These are phyloP conservation scores for Asobara japonica DNA, from an alignment of 1,140 invertebrate species.

Conservation along the genomic window DNA sequence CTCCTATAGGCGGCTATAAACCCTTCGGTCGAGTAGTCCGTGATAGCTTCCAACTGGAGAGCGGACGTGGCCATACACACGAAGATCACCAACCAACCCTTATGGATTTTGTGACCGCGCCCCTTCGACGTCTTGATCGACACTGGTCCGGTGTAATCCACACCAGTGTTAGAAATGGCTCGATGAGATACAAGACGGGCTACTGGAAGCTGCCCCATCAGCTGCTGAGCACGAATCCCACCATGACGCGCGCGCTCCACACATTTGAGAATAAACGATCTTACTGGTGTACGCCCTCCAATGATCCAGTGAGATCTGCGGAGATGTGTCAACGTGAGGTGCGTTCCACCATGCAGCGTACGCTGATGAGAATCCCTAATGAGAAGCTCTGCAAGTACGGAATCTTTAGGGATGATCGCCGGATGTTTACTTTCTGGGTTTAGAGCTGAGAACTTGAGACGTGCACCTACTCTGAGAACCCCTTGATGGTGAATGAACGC, in stretches of 20 bases:
- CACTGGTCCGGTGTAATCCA: conserved; percentile 46
- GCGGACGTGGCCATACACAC: background rate
- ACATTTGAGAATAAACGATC: too few species aligned
- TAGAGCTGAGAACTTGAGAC: conserved; percentile 40
- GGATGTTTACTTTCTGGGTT: conserved; percentile 40
- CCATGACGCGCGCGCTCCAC: too few species aligned
- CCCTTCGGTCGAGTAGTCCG: too few species aligned
- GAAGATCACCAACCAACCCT: conserved; percentile 41
- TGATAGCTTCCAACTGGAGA: too few species aligned
- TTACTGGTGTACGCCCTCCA: too few species aligned
- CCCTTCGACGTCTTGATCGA: conserved; percentile 39
- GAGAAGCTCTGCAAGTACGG: conserved; percentile 38
- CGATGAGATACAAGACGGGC: conserved; percentile 23
- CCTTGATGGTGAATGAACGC: conserved; percentile 36
- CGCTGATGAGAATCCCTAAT: conserved; percentile 38
- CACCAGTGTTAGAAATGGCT: conserved; percentile 34
- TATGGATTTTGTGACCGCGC: conserved; percentile 35
- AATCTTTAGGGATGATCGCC: conserved; percentile 39
- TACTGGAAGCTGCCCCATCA: conserved; percentile 51
- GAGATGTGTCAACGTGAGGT: too few species aligned
- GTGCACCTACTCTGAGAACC: conserved; percentile 37
- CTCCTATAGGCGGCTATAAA: too few species aligned
- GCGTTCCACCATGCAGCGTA: too few species aligned
- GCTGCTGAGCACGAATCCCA: conserved; percentile 36
- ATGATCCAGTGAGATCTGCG: too few species aligned